These are phyloP conservation scores for Leptinotarsa haldemani DNA, from an alignment of 2,888 invertebrate species.

Conservation along the genomic window DNA sequence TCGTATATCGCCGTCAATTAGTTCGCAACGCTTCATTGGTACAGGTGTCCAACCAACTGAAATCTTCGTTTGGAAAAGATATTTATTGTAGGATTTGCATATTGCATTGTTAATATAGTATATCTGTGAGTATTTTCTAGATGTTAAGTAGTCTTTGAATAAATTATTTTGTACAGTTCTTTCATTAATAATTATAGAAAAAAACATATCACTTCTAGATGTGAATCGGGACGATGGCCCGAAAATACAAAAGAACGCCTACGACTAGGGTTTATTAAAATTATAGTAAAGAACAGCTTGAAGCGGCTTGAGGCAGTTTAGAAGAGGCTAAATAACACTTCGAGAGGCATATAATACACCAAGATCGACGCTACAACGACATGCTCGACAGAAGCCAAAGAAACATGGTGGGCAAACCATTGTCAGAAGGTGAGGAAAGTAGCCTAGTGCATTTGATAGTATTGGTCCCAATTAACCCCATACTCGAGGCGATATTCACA, in stretches of 20 bases:
- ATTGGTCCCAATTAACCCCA: no score
- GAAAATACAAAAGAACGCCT: background rate
- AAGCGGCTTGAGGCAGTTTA: background rate
- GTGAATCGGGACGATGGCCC: background rate
- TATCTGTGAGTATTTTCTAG: background rate
- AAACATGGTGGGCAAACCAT: no score
- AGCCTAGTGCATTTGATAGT: no score
- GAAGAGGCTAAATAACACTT: background rate
- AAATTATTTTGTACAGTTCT: background rate
- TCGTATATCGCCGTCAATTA: no score
- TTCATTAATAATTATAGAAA: background rate
- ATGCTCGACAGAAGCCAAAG: background rate
- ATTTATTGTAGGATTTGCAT: background rate
- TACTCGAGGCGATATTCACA: no score
- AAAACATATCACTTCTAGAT: background rate
- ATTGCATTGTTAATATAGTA: background rate
- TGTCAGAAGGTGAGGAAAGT: no score
- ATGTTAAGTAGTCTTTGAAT: background rate
- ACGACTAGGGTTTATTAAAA: background rate
- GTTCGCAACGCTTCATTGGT: no score
- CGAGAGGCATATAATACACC: background rate
- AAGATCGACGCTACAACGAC: background rate
- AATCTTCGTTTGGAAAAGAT: background rate
- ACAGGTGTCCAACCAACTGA: background rate
- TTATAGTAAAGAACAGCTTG: background rate